Percentiles rank a stretch among this genome's conserved stretches.
Conservation (phyloP, 2,113 vertebrate species). For the Orthochromis indermauri region DNA sequence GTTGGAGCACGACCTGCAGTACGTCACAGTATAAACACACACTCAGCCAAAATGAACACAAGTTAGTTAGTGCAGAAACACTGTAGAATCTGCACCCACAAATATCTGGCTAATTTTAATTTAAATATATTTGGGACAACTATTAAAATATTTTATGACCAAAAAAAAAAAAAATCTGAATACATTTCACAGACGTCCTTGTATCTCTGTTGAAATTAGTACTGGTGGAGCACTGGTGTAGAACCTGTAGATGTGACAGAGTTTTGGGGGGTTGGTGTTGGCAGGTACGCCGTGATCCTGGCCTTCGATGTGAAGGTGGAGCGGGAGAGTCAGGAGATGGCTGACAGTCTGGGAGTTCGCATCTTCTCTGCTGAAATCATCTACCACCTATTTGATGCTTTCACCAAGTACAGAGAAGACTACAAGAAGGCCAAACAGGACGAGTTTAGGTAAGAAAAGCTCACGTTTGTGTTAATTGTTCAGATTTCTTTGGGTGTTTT, state of each 20-base stretch:
- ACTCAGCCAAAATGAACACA: neutral
- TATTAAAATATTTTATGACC: neutral
- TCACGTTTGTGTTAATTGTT: neutral
- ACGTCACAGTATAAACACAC: conserved; percentile 33
- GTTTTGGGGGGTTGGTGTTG: neutral
- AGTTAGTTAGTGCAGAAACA: neutral
- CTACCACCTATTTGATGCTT: conserved; percentile 97
- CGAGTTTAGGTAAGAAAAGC: conserved; percentile 87
- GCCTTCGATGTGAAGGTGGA: conserved; percentile 97
- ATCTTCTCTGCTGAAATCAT: conserved; percentile 98
- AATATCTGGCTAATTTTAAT: neutral
- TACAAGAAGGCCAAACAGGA: conserved; percentile 99
- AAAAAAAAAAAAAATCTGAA: neutral
- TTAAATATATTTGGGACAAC: neutral
- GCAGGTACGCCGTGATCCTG: conserved; percentile 89
- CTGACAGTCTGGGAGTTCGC: conserved; percentile 89
- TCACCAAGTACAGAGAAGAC: conserved; percentile 96
- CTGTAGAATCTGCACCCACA: neutral
- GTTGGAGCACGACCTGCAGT: conserved; percentile 96
- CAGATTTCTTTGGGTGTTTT: neutral
- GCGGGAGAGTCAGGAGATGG: conserved; percentile 95
- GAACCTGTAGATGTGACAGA: neutral
- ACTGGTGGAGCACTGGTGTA: neutral
- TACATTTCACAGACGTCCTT: neutral
- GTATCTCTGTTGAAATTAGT: neutral